Evolutionary conservation across 2,113 vertebrate genomes (phyloP), one percentile per base, ranked within the genome.

Genomic region (Colinus virginianus): DNA sequence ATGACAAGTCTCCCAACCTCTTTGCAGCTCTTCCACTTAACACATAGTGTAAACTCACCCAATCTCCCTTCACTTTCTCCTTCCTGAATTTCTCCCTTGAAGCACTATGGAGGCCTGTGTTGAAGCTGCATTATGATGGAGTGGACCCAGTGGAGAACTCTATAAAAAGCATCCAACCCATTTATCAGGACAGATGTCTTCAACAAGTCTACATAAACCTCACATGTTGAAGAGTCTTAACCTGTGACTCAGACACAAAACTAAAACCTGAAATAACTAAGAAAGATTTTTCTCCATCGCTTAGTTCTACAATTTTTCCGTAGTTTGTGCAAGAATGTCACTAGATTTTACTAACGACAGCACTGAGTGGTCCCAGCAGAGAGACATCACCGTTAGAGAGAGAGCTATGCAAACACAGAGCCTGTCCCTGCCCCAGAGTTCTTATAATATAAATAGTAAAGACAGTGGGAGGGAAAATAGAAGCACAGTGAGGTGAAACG

Each of bases 1-100:
- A 96, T 96, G 96, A 97, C 96, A 97, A 96, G 95, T 93, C 96
- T 94, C 95, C 96, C 95, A 96, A 96, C 93, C 95, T 95, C 89
- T 95, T 91, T 95, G 96, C 95, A 90, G 96, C 89, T 96, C 88
- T 93, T 94, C 92, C 90, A 95, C 93, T 96, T 96, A 95, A 95
- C 92, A 87, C 87, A 6, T 87, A 95, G 49, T 76, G 83, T 88
- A 88, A 94, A 96, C 93, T 96, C 95, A 89, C 61, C 77, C 76
- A 74, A 91, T 89, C 95, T 96, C 87, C 79, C 91, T 93, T 94
- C 94, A 95, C 93, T 94, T 96, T 95, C 95, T 78, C 95, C 90
- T 96, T 71, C 82, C 90, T 25, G 5, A 76, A 95, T 88, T 82
- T 92, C 75, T 93, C 48, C 95, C 88, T 84, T 74, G 32, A 78